Evolutionary conservation across 2,888 invertebrate genomes (phyloP).

Genomic region (Phragmatobia fuliginosa): DNA sequence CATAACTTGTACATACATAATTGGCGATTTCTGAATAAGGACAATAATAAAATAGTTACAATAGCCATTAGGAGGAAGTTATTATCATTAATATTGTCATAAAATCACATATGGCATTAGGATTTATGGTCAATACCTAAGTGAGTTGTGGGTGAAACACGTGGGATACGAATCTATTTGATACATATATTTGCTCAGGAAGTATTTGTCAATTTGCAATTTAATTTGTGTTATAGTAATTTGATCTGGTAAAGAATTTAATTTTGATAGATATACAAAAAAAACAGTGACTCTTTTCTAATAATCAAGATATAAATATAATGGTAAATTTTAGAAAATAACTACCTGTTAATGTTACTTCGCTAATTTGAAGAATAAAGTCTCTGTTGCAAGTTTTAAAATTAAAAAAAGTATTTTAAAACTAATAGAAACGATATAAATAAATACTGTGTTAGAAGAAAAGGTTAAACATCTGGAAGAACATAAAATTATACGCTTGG

Average conservation of each 20-base stretch:
- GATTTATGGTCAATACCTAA: conserved; percentile 11
- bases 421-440: background rate
- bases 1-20: background rate
- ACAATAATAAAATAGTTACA: conserved; percentile 12
- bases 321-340: background rate
- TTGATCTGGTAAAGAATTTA: background rate
- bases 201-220: background rate
- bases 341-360: background rate
- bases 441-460: background rate
- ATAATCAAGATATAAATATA: background rate
- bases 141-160: background rate
- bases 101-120: conserved; percentile 12
- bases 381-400: too few species aligned
- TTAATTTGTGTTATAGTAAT: background rate
- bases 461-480: background rate
- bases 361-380: background rate
- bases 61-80: conserved; percentile 6
- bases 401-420: too few species aligned
- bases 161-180: background rate
- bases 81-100: conserved; percentile 17
- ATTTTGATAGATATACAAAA: background rate
- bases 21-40: conserved; percentile 12
- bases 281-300: background rate
- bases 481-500: background rate
- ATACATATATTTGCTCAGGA: background rate